These are phyloP conservation scores for Timema cristinae DNA, from an alignment of 2,888 invertebrate genomes.

Conservation along the genomic window DNA sequence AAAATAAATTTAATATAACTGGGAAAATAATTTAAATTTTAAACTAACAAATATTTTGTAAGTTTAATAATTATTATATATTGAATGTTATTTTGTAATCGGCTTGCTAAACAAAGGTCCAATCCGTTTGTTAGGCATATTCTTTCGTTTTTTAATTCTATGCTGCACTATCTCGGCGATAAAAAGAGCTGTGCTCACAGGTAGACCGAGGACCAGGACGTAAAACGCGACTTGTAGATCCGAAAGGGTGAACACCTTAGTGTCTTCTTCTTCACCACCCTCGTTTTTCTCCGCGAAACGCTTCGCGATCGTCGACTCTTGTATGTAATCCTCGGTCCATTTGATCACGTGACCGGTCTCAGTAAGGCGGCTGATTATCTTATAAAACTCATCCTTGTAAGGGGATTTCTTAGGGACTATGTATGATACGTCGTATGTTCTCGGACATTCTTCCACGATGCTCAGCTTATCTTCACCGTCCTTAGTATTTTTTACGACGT, in stretches of 20 bases:
- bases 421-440: constrained; percentile 46
- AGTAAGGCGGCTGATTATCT: constrained; percentile 15
- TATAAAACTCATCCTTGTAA: constrained; percentile 43
- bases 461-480: constrained; percentile 36
- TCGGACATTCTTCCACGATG: constrained; percentile 47
- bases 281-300: background rate
- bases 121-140: no score
- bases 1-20: no score
- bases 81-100: no score
- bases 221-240: constrained; percentile 18
- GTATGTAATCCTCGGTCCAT: constrained; percentile 18
- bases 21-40: no score
- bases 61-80: no score
- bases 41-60: no score
- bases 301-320: constrained; percentile 4
- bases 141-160: no score
- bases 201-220: background rate
- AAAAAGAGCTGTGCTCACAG: background rate
- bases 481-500: background rate
- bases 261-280: background rate
- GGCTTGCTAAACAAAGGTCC: no score
- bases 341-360: constrained; percentile 20
- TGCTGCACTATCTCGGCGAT: constrained; percentile 1
- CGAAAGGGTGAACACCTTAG: constrained; percentile 17
- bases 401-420: constrained; percentile 47